Evolutionary conservation across 1,140 invertebrate genomes (phyloP).

Genomic region (Eciton burchellii): DNA sequence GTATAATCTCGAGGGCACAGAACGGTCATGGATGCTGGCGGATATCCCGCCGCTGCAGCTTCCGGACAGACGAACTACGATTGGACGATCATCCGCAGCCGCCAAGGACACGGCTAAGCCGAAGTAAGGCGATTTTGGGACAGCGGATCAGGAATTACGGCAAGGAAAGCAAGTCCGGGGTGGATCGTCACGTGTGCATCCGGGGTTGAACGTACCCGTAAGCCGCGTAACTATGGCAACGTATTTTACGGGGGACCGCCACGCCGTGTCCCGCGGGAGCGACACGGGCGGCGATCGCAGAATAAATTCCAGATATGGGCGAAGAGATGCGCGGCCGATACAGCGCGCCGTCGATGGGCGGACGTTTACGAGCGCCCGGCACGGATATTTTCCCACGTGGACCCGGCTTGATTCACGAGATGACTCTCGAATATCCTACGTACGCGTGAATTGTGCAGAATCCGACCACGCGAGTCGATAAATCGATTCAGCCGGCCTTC

Average conservation of each 20-base stretch:
- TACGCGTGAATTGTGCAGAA: constrained; percentile 29
- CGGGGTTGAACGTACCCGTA: constrained; percentile 45
- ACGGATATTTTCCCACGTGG: constrained; percentile 58
- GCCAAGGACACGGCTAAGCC: neutral
- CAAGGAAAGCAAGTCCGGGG: constrained; percentile 11
- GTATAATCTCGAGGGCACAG: constrained; percentile 2
- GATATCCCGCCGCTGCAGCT: neutral
- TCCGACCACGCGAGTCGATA: constrained; percentile 13
- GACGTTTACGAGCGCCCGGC: constrained; percentile 63
- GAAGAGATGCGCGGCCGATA: constrained; percentile 1
- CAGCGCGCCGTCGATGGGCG: constrained; percentile 29
- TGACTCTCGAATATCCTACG: neutral
- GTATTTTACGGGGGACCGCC: constrained; percentile 56
- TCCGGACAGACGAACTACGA: constrained; percentile 22
- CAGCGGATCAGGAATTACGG: constrained; percentile 41
- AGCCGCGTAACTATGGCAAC: constrained; percentile 62
- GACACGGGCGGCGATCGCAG: constrained; percentile 2
- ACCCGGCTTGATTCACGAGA: constrained; percentile 59
- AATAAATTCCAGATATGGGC: constrained; percentile 68
- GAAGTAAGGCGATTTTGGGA: constrained; percentile 36
- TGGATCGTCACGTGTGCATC: neutral
- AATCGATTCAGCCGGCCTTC: neutral
- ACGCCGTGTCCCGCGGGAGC: constrained; percentile 14
- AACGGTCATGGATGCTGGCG: neutral
- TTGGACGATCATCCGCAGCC: constrained; percentile 50